Conservation (phyloP, 53 echinoderm and acorn worm species). For the Apostichopus leukothele region DNA sequence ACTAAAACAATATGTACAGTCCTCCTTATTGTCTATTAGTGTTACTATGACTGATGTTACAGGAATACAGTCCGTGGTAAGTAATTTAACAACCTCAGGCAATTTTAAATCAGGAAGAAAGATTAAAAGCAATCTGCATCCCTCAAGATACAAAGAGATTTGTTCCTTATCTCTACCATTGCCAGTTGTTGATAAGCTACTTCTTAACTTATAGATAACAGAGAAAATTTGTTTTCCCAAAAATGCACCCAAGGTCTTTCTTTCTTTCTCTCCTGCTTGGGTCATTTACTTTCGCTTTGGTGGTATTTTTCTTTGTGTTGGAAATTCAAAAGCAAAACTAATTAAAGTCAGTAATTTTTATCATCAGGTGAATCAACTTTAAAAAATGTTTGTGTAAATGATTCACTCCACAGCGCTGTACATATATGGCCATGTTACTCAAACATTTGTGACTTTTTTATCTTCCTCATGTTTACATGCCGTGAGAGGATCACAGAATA, state of each 20-base stretch:
- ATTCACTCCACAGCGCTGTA: neutral
- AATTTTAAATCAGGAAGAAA: too few species aligned
- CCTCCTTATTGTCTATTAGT: too few species aligned
- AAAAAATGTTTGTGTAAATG: neutral
- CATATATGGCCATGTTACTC: neutral
- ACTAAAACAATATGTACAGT: too few species aligned
- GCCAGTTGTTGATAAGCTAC: neutral
- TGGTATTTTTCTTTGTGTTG: neutral
- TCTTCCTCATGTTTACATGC: too few species aligned
- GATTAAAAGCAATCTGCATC: too few species aligned
- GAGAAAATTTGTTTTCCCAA: neutral
- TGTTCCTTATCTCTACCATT: neutral
- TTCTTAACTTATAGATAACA: neutral
- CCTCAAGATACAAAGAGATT: too few species aligned
- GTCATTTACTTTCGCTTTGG: neutral
- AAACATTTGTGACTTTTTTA: too few species aligned
- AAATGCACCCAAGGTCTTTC: too few species aligned
- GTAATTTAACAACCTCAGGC: too few species aligned
- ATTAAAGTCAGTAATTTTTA: neutral
- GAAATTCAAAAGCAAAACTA: neutral
- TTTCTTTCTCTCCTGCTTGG: neutral
- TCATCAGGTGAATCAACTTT: neutral
- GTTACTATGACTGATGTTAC: too few species aligned
- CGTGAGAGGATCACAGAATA: too few species aligned
- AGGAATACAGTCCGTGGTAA: too few species aligned